These are phyloP conservation scores for Spongilla lacustris DNA, from an alignment of 37 sponge, comb jelly and placozoan species.

Conservation along the genomic window DNA sequence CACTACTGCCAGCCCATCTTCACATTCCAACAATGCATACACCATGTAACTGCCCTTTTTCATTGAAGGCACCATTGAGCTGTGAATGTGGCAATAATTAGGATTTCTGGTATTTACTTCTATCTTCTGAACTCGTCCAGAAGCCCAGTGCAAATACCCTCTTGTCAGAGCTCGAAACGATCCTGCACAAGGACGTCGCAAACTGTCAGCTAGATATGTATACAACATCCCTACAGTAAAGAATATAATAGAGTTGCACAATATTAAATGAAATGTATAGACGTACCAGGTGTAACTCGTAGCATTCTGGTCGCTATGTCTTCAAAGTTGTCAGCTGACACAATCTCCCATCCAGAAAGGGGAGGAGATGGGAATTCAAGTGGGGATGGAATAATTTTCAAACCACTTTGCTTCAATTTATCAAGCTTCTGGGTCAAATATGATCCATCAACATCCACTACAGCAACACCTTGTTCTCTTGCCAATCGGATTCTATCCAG, in stretches of 20 bases:
- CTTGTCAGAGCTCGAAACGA: conserved; percentile 24
- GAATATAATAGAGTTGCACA: background rate
- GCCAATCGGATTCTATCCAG: background rate
- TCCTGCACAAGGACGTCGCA: background rate
- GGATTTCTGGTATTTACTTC: conserved; percentile 10
- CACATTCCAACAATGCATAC: background rate
- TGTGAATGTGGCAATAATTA: conserved; percentile 4
- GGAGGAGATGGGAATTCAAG: background rate
- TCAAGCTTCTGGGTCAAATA: conserved; percentile 11
- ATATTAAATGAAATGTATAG: background rate
- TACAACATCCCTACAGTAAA: conserved; percentile 7
- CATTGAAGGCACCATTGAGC: conserved; percentile 25
- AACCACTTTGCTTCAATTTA: background rate
- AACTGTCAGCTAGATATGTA: conserved; percentile 20
- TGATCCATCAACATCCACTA: conserved; percentile 39
- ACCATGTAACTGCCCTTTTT: conserved; percentile 13
- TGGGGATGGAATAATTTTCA: background rate
- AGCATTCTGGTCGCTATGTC: conserved; percentile 4
- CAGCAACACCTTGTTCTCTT: background rate
- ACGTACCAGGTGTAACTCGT: background rate
- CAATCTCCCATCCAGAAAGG: conserved; percentile 5
- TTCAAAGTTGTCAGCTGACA: conserved; percentile 4
- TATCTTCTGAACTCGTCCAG: conserved; percentile 3
- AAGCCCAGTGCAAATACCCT: conserved; percentile 31
- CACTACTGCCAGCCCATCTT: background rate